Base-by-base conservation (phyloP, 2,888 invertebrate species). In the Acleris holmiana region DNA sequence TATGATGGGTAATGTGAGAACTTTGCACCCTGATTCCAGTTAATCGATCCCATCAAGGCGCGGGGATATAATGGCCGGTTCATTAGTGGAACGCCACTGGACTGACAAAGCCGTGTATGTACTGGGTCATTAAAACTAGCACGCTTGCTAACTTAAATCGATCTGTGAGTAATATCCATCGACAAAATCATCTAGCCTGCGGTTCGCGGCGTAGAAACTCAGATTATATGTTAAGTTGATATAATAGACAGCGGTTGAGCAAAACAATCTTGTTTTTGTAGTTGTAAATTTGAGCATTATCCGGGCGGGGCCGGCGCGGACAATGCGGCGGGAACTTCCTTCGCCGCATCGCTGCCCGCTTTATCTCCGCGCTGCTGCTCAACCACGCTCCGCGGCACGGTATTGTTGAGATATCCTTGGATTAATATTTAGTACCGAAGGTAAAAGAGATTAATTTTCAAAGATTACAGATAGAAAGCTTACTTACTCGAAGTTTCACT, bases 311-410 rank as follows among this genome's bases (percentile, higher is more conserved):
- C 58, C n/a, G 41, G 51, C 68, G 69, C 67, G 73, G 75, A 76
- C 77, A 76, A 69, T 72, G 71, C 68, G 69, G 71, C 61, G 72
- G 63, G 68, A 79, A 77, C 69, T 77, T 81, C 73, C 75, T 77
- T 77, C 74, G 70, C 69, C 79, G 79, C 77, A 69, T 75, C 79
- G 75, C 70, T 79, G 80, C 74, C 69, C 80, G 70, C 78, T 78
- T 80, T 78, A 77, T 77, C 67, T 74, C 70, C 69, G 70, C 69
- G 70, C 71, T 75, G 58, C 71, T 71, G 68, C 68, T 69, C 66
- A 53, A 19, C 40, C 67, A 51, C 51, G 68, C 50, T 54, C 23
- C 57, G 18, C 41, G 54, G 59, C 54, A 35, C 44, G 21, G 40
- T 53, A 48, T 59, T 64, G 54, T 59, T 61, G 40, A 10, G 23